Base-by-base conservation (phyloP, 2,888 invertebrate genomes). In the Stegana nigrithorax region DNA sequence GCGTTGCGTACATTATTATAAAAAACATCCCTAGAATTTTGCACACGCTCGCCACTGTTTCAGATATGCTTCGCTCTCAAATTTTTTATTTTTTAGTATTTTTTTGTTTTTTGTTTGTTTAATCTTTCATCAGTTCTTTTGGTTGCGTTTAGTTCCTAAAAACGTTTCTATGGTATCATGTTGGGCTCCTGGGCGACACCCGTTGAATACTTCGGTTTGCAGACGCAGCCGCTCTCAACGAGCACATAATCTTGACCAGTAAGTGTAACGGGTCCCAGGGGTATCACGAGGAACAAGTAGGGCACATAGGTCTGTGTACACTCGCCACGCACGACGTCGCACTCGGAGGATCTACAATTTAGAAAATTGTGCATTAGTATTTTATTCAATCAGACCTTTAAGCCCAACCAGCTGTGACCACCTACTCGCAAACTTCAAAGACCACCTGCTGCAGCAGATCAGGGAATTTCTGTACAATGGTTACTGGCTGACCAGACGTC, bases 231-330 rank as follows among this genome's bases (percentile, higher is more conserved):
- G 75, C 94, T 95, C 85, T 96, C 96, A 25, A 96, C 95, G 56
- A 96, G 88, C n/a, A 96, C 95, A 86, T 96, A 96, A 86, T 96
- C 96, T 84, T 96, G 96, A 4, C 96, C 95, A 3, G 95, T 95
- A 17, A 95, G 87, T 10, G 95, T 95, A 17, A 95, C 95, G 12
- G 95, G 95, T 5, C 96, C 95, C 60, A 96, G 85, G 0, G 96
- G 96, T 64, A 96, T 92, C 62, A 96, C 96, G 84, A 96, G 88
- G 86, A 96, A 96, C 72, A 96, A 86, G 84, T 96, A 96, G 10
- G 96, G 96, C 71, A 96, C 93, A 72, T 86, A 86, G 0, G 96
- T 96, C 85, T 96, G 96, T 63, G 95, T 94, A 83, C 96, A 96
- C 80, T 94, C 92, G 17, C 96, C 96, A 67, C 94, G 90, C 25